A percentile compares a stretch with the other conserved stretches of the same genome.
Evolutionary conservation across 2,797 vertebrate genomes (phyloP).

Genomic region (Gambelia wislizenii): DNA sequence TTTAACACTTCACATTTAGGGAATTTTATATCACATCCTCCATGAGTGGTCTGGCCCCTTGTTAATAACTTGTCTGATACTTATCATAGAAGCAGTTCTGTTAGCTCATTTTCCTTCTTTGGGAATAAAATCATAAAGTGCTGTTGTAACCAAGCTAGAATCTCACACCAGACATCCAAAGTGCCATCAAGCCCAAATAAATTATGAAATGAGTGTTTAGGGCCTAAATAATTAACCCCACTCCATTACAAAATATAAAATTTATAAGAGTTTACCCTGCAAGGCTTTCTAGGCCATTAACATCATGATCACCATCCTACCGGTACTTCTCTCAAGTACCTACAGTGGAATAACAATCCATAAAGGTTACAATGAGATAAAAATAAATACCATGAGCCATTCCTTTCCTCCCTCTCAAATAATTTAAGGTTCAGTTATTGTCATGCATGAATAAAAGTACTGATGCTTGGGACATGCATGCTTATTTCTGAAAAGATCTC

Average conservation of each 20-base stretch:
- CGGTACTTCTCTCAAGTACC: neutral
- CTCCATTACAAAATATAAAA: constrained; percentile 40
- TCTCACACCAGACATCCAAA: constrained; percentile 6
- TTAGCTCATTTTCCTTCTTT: neutral
- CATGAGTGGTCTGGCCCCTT: neutral
- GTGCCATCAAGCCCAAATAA: constrained; percentile 20
- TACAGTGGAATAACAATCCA: neutral
- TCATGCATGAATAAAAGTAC: neutral
- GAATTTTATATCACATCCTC: no score
- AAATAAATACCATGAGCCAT: constrained; percentile 4
- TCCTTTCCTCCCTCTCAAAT: neutral
- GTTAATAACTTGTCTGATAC: neutral
- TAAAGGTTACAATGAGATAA: constrained; percentile 8
- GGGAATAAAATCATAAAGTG: neutral
- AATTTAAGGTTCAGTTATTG: neutral
- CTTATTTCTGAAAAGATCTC: neutral
- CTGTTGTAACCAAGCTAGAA: constrained; percentile 17
- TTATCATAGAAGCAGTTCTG: neutral
- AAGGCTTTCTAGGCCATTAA: constrained; percentile 29
- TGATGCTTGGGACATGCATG: neutral
- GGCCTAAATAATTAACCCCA: constrained; percentile 32
- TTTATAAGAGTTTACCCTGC: constrained; percentile 26
- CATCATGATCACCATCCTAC: neutral
- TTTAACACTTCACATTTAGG: neutral
- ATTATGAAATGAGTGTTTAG: constrained; percentile 31